Evolutionary conservation across 1,140 invertebrate genomes (phyloP), one percentile per base, ranked within the genome.

Genomic region (Brachystomella parvula): DNA sequence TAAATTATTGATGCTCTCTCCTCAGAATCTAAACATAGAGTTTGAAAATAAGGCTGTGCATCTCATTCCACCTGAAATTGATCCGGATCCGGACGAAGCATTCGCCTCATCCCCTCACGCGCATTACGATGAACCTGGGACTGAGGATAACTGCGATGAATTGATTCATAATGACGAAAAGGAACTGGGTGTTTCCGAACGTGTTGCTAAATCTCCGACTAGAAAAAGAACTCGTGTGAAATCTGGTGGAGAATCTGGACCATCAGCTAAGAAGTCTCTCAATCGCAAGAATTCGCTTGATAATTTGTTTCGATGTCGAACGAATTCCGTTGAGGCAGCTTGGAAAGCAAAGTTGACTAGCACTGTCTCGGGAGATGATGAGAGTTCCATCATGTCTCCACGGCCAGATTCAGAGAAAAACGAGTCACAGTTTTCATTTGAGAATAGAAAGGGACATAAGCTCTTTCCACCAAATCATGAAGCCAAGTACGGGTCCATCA

Each of bases 1-100:
- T 0, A 82, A 81, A 71, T 29, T 78, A 9, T 74, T 84, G 26
- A 78, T 78, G 68, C 71, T 78, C 32, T 60, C 74, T 0, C 30
- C 60, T 15, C 15, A 59, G 12, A 59, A 12, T 15, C 24, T n/a
- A 15, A 21, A 28, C 32, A 61, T 21, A 35, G 28, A 21, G 24
- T 12, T 28, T 17, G 31, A 60, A 60, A 19, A 33, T 32, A 60
- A 24, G 12, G 24, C 28, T 29, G 58, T 24, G 26, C n/a, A 12
- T 44, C 39, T 44, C n/a, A 9, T 44, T 44, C n/a, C 39, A 12
- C 9, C 39, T 9, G 39, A 60, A 31, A 56, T 19, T 24, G 49
- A 9, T 56, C 9, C 49, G 26, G 39, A 44, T 44, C 39, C 39
- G 39, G n/a, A 12, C 39, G 39, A 44, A 44, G 39, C 39, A n/a